Conservation (phyloP, 2,888 invertebrate species). For the Belgica antarctica region DNA sequence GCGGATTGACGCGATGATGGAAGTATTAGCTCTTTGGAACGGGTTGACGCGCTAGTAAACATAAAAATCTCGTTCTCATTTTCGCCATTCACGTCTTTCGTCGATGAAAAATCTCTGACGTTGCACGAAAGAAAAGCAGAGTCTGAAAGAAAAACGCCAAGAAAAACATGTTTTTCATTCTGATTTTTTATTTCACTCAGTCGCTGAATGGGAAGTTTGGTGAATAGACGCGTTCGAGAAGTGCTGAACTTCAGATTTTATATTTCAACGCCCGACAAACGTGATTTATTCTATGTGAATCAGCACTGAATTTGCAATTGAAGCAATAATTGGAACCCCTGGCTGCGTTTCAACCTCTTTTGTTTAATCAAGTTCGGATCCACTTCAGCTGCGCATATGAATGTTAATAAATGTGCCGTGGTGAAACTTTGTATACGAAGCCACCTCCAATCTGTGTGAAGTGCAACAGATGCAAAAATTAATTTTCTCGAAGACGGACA, state of each 20-base stretch:
- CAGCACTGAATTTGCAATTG: no score
- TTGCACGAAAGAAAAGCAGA: neutral
- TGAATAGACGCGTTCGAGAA: neutral
- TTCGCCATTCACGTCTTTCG: neutral
- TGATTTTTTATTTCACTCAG: neutral
- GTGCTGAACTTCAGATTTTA: neutral
- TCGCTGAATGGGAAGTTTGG: neutral
- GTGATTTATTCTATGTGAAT: neutral
- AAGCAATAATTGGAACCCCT: no score
- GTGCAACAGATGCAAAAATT: neutral
- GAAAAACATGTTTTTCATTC: constrained; percentile 24
- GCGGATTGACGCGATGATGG: no score
- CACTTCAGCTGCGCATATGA: no score
- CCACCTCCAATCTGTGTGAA: neutral
- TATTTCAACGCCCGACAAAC: neutral
- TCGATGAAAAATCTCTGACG: neutral
- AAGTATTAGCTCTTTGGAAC: no score
- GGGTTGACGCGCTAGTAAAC: neutral
- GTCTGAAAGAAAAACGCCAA: neutral
- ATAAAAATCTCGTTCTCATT: neutral
- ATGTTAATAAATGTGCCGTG: no score
- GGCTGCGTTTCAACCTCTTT: no score
- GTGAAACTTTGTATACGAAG: no score
- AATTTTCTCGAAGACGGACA: neutral
- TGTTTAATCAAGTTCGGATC: no score